Evolutionary conservation across 1,140 invertebrate genomes (phyloP), one percentile per base, ranked within the genome.

Genomic region (Triops longicaudatus): DNA sequence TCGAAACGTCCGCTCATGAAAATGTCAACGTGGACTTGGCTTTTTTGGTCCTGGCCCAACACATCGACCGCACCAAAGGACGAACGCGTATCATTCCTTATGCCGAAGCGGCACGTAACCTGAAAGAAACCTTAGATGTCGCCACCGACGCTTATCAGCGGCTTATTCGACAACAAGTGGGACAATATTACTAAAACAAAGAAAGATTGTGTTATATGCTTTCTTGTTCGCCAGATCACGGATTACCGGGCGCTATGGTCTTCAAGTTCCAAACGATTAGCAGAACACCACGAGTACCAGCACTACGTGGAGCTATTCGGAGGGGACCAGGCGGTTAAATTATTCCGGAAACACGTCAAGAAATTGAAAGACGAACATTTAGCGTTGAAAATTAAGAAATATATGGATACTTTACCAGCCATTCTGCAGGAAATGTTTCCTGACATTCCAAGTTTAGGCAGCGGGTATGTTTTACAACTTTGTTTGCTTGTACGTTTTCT

Each of bases 1-100:
- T 99, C 43, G 97, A 98, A 87, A 97, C 96, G 0, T 98, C 96
- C 14, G 91, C 96, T 10, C 95, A 98, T 82, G 93, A 98, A 82
- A 98, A 97, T 84, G 94, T 99, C 73, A 99, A 99, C 85, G 93
- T 98, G 22, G 97, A 98, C 83, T 85, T 93, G 79, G 94, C 96
- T 10, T 98, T 98, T 84, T 89, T 98, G 82, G 87, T 95, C 73
- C 84, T 98, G 41, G 96, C 95, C 27, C 95, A 98, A 85, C 89
- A 97, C 84, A 91, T 98, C 78, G 96, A 98, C 83, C 88, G 89
- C 80, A 88, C 88, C 26, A 90, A 89, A 82, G 86, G 87, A 43
- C 87, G 90, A 31, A 88, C 87, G 82, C 90, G 92, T 82, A 89
- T 96, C 76, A 86, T 93, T 22, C 91, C 94, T 11, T 98, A 94